phyloP scores from a whole-genome alignment of 1,140 invertebrate genomes.

The Lepidostoma basale region DNA sequence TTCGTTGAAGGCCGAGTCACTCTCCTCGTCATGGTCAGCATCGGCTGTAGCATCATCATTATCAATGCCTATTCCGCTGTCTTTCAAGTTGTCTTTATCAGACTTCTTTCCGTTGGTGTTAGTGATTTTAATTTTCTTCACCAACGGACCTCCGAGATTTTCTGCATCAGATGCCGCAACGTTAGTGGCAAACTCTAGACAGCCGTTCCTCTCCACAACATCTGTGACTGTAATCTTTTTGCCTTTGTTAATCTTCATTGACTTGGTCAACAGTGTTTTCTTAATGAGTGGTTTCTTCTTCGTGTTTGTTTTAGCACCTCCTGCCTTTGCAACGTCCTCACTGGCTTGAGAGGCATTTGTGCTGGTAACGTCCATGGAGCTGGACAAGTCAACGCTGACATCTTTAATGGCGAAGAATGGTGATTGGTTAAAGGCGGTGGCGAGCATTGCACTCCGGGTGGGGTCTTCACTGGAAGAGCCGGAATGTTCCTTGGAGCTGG shows the following conservation, averaged over 20 bases:
- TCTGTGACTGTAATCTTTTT: constrained; percentile 30
- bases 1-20: background rate
- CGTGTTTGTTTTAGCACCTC: background rate
- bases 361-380: background rate
- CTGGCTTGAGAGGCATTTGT: background rate
- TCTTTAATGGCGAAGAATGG: constrained; percentile 34
- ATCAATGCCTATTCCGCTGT: constrained; percentile 52
- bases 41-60: constrained; percentile 50
- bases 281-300: constrained; percentile 24
- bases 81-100: constrained; percentile 52
- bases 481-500: constrained; percentile 80
- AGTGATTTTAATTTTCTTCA: constrained; percentile 30
- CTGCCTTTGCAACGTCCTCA: constrained; percentile 7
- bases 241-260: constrained; percentile 1
- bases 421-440: constrained; percentile 28
- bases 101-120: constrained; percentile 49
- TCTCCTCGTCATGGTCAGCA: constrained; percentile 39
- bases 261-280: constrained; percentile 8
- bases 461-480: constrained; percentile 77
- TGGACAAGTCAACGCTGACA: constrained; percentile 4
- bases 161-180: background rate
- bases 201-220: constrained; percentile 20
- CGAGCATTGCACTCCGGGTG: constrained; percentile 18
- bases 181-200: constrained; percentile 20
- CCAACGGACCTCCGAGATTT: constrained; percentile 14